Conservation (phyloP, 2,113 vertebrate species). For the Melanerpes aurifrons region DNA sequence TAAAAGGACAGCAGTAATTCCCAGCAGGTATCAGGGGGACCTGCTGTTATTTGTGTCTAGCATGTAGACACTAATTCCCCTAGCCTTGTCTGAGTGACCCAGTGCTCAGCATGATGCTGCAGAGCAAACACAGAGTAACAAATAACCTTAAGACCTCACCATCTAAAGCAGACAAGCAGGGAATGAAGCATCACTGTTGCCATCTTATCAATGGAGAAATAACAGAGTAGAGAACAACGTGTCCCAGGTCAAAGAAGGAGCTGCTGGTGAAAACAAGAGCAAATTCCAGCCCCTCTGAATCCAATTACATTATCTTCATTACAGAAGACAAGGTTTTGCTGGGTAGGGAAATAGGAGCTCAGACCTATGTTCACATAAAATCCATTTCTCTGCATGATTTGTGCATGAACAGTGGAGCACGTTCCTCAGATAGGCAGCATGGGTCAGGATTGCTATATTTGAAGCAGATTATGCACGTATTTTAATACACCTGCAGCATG, state of each 20-base stretch:
- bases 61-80: not conserved
- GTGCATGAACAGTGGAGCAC: accelerated
- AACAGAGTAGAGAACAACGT: not conserved
- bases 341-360: not conserved
- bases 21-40: not conserved
- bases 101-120: not conserved
- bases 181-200: not conserved
- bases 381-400: not conserved
- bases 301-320: not conserved
- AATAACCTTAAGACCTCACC: not conserved
- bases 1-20: not conserved
- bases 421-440: not conserved
- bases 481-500: accelerated
- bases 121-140: not conserved
- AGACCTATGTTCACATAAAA: not conserved
- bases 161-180: not conserved
- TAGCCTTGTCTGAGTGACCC: not conserved
- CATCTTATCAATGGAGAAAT: not conserved
- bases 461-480: not conserved
- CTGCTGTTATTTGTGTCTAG: not conserved
- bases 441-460: accelerated
- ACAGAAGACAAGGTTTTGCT: not conserved
- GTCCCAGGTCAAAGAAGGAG: not conserved
- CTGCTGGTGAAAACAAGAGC: not conserved
- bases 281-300: not conserved